Base-by-base conservation (phyloP, 2,113 vertebrate species). In the Donacobius atricapilla region DNA sequence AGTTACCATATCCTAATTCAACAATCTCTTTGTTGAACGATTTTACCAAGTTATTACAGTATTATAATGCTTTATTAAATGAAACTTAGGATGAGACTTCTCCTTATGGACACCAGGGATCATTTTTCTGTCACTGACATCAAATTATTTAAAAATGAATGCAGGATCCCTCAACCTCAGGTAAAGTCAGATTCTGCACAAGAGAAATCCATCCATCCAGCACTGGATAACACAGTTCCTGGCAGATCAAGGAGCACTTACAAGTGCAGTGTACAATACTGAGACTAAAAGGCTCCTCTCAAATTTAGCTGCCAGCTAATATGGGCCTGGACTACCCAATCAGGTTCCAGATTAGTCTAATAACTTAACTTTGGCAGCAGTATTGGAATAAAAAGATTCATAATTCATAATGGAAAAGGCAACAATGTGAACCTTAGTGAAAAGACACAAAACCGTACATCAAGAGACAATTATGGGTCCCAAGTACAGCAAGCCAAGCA, bases 321-420 rank as follows among this genome's bases (percentile, higher is more conserved):
- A 31, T 23, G 35, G 84, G 82, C 24, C 58, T 31, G 21, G 30
- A 35, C 80, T 94, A 80, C 42, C 65, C 56, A 82, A 37, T 72
- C 70, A 37, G 20, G 9, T n/a, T 85, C 48, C 77, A 88, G 87
- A 88, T 94, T 53, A 93, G 28, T 33, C 54, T 80, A 90, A 87
- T 91, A 54, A 54, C 33, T 75, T 92, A 91, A 78, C 42, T 94
- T 96, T 95, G 90, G 91, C 90, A 95, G 47, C 44, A 70, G 39
- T 30, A 58, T n/a, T 63, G 51, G 71, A 91, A 88, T 90, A 70
- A 88, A 90, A 35, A 42, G 21, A 77, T 73, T 80, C 58, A 64
- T 83, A 73, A 90, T 66, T 83, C 83, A 86, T 80, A 89, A 79
- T 8, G 6, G 77, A 48, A 82, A 90, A 72, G 54, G 66, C 0